Conservation (phyloP, 1,140 invertebrate species). For the Meloidogyne exigua region DNA sequence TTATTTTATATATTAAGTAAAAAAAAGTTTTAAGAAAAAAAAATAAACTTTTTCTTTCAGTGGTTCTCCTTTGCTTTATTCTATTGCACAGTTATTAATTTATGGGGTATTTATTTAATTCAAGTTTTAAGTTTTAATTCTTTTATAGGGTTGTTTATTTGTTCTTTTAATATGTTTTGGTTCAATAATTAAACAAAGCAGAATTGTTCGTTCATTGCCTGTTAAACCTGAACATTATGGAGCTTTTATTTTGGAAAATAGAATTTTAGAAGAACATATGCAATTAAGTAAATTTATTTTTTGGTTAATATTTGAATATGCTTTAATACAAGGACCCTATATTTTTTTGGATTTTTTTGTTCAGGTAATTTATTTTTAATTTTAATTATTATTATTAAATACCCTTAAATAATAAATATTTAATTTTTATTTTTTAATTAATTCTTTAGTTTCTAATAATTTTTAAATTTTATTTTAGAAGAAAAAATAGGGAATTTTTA, state of each 20-base stretch:
- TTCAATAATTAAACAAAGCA: constrained; percentile 39
- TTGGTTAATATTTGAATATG: constrained; percentile 40
- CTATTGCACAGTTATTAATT: constrained; percentile 44
- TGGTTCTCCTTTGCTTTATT: constrained; percentile 39
- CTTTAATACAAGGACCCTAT: constrained; percentile 47
- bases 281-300: constrained; percentile 37
- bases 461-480: too few species aligned
- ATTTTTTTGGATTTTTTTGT: constrained; percentile 47
- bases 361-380: constrained; percentile 27
- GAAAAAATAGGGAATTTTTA: too few species aligned
- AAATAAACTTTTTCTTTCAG: constrained; percentile 23
- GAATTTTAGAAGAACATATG: constrained; percentile 42
- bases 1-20: not conserved
- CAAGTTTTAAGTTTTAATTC: too few species aligned
- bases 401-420: too few species aligned
- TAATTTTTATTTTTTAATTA: too few species aligned
- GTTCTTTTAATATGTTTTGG: constrained; percentile 47
- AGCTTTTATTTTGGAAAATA: constrained; percentile 47
- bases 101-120: constrained; percentile 27
- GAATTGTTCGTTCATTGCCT: constrained; percentile 35
- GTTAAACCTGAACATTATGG: constrained; percentile 42
- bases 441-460: too few species aligned
- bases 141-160: constrained; percentile 39
- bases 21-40: not conserved
- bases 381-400: too few species aligned